A percentile compares a stretch with the other conserved stretches of the same genome.
Evolutionary conservation across 2,113 vertebrate genomes (phyloP).

Genomic region (Brachyhypopomus occidentalis): DNA sequence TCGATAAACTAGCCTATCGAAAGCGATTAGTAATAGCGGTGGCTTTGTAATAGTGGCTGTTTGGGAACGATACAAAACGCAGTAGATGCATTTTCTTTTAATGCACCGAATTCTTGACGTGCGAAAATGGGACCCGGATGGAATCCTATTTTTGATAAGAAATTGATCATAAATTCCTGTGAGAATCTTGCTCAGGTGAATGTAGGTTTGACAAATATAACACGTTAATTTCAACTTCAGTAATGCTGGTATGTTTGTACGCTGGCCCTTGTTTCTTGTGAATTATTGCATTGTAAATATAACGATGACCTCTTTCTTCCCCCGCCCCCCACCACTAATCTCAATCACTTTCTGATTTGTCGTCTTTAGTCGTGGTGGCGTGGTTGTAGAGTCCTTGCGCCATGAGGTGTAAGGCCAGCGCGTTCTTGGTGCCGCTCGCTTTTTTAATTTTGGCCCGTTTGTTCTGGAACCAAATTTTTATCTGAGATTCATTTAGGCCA

Average conservation of each 20-base stretch:
- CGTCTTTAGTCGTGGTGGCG: conserved; percentile 84
- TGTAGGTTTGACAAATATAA: conserved; percentile 39
- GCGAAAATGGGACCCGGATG: too few relatives aligned
- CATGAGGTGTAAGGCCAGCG: conserved; percentile 89
- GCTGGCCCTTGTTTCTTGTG: conserved; percentile 88
- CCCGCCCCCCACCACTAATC: neutral
- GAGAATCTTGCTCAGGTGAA: neutral
- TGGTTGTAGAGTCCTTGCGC: conserved; percentile 95
- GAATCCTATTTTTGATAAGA: neutral
- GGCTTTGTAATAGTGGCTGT: too few relatives aligned
- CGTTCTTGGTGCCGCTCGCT: conserved; percentile 84
- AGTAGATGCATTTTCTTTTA: too few relatives aligned
- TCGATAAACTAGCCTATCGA: too few relatives aligned
- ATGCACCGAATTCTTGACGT: too few relatives aligned
- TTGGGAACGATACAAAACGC: too few relatives aligned
- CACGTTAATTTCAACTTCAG: conserved; percentile 80
- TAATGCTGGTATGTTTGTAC: conserved; percentile 96
- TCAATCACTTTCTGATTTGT: conserved; percentile 97
- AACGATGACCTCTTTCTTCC: conserved; percentile 27
- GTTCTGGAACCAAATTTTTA: conserved; percentile 97
- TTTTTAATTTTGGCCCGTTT: conserved; percentile 96
- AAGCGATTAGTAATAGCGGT: too few relatives aligned
- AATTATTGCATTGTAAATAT: conserved; percentile 92
- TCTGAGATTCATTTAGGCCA: conserved; percentile 91
- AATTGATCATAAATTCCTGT: neutral